Conservation (phyloP, 92 coral and sea anemone species). For the Actinostola sp. region DNA sequence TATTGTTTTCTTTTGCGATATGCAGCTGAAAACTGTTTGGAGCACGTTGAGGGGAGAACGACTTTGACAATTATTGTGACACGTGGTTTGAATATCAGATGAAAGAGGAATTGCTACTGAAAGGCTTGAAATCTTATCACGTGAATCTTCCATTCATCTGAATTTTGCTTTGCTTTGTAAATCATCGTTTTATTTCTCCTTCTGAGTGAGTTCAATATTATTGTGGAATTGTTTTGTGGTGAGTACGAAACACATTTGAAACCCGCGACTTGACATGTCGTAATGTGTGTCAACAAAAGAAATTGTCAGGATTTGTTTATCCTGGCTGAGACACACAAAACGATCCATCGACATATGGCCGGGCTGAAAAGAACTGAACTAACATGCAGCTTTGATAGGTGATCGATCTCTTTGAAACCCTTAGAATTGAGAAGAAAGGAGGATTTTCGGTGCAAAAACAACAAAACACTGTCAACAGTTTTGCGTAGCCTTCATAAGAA, state of each 20-base stretch:
- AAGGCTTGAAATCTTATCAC: slow-evolving; percentile 16
- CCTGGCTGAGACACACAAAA: slow-evolving; percentile 41
- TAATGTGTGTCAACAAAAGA: slow-evolving; percentile 41
- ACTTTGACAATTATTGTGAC: slow-evolving; percentile 41
- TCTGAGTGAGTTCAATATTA: slow-evolving; percentile 4
- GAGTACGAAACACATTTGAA: slow-evolving; percentile 24
- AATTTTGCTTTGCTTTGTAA: background rate
- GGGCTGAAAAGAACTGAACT: slow-evolving; percentile 11
- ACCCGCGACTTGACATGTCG: slow-evolving; percentile 48
- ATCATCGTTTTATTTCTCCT: background rate
- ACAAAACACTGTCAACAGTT: background rate
- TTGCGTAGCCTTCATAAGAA: background rate
- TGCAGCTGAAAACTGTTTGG: slow-evolving; percentile 55
- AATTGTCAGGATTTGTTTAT: slow-evolving; percentile 44
- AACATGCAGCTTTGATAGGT: slow-evolving; percentile 21
- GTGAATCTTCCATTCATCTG: background rate
- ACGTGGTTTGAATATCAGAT: slow-evolving; percentile 38
- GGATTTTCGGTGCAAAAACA: background rate
- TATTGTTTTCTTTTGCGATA: slow-evolving; percentile 73
- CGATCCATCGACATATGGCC: slow-evolving; percentile 34
- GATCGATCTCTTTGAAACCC: slow-evolving; percentile 7
- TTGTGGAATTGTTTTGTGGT: slow-evolving; percentile 22
- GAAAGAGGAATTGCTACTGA: slow-evolving; percentile 11
- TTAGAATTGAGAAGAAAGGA: background rate
- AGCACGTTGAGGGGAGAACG: slow-evolving; percentile 39